Evolutionary conservation across 2,888 invertebrate species (phyloP).

Genomic region (Pterobdella sp.): DNA sequence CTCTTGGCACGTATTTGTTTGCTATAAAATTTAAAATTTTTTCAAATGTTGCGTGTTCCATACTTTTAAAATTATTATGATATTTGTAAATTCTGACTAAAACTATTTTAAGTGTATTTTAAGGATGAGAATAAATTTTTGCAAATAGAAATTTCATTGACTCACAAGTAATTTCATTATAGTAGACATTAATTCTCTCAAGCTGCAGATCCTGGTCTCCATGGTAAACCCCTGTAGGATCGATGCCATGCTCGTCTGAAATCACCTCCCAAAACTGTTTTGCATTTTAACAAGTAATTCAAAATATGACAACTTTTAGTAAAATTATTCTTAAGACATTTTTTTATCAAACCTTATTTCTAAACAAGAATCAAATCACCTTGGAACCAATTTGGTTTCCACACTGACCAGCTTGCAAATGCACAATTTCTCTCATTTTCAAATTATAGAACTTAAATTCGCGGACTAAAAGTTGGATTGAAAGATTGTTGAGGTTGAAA

Average conservation of each 20-base stretch:
- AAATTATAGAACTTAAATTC: not conserved
- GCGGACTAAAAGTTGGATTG: not conserved
- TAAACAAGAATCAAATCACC: slow-evolving; percentile 11
- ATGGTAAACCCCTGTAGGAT: slow-evolving; percentile 43
- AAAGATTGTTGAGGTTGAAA: not conserved
- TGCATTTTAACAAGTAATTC: not conserved
- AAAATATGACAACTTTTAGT: slow-evolving; percentile 4
- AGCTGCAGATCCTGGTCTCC: slow-evolving; percentile 42
- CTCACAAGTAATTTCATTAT: slow-evolving; percentile 58
- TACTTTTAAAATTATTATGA: no score
- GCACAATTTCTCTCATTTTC: slow-evolving; percentile 32
- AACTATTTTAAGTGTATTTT: no score
- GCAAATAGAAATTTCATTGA: not conserved
- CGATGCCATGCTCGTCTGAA: slow-evolving; percentile 47
- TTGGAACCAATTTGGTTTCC: slow-evolving; percentile 31
- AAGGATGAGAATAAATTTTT: not conserved
- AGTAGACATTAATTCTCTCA: slow-evolving; percentile 65
- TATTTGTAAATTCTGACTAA: no score
- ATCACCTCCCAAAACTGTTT: slow-evolving; percentile 49
- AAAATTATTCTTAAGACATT: not conserved
- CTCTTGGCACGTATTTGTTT: slow-evolving; percentile 87
- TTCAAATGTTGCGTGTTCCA: no score
- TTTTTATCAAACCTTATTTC: not conserved
- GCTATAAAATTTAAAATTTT: slow-evolving; percentile 36
- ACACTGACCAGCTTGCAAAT: slow-evolving; percentile 31